Conservation (phyloP, 2,113 vertebrate species). For the Neofelis nebulosa region DNA sequence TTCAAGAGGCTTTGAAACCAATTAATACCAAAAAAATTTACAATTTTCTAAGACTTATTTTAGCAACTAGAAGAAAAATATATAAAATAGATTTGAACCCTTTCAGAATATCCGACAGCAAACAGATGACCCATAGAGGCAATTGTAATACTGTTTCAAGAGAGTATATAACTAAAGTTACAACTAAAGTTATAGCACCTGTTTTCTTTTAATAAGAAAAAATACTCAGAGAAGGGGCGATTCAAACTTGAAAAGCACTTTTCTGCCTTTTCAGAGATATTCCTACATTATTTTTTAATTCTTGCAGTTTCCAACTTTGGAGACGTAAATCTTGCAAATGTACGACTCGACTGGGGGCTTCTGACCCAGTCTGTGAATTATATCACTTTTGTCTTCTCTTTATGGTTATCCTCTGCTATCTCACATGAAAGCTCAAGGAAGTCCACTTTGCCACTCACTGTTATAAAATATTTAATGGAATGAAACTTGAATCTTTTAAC, state of each 20-base stretch:
- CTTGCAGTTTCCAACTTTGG: neutral
- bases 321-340: neutral
- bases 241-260: neutral
- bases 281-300: neutral
- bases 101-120: neutral
- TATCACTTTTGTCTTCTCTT: neutral
- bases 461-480: neutral
- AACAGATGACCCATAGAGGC: neutral
- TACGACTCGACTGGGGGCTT: neutral
- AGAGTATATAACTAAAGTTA: neutral
- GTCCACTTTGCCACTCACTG: neutral
- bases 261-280: neutral
- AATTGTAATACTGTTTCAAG: neutral
- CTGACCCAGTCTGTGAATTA: neutral
- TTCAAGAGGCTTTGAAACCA: slow-evolving; percentile 45
- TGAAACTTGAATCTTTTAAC: neutral
- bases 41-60: slow-evolving; percentile 39
- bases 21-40: slow-evolving; percentile 28
- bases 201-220: neutral
- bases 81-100: neutral
- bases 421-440: neutral
- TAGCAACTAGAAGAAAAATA: neutral
- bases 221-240: neutral
- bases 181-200: neutral
- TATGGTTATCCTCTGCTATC: neutral